These are phyloP conservation scores for Nothobranchius kuhntae DNA, from an alignment of 2,113 vertebrate genomes.

Conservation along the genomic window DNA sequence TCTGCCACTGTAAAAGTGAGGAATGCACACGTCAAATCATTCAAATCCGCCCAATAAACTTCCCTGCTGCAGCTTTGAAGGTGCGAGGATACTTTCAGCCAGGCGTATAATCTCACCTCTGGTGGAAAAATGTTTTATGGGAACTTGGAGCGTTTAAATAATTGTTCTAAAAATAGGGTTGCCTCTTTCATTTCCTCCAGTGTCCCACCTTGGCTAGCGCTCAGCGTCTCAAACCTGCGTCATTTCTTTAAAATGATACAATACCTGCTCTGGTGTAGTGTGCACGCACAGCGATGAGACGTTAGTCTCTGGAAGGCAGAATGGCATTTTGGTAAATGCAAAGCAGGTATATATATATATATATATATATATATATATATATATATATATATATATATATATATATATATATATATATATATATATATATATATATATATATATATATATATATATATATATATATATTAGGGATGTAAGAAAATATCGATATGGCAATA, in stretches of 20 bases:
- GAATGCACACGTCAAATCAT: constrained; percentile 36
- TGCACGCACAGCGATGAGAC: constrained; percentile 4
- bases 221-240: constrained; percentile 56
- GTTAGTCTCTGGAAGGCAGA: constrained; percentile 2
- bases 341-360: neutral
- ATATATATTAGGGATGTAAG: too few species aligned
- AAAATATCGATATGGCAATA: too few species aligned
- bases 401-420: too few species aligned
- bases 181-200: constrained; percentile 36
- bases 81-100: constrained; percentile 18
- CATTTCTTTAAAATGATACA: constrained; percentile 56
- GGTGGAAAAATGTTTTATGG: constrained; percentile 67
- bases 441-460: too few species aligned
- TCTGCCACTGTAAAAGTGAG: constrained; percentile 39
- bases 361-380: too few species aligned
- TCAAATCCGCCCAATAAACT: constrained; percentile 36
- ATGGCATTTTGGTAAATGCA: neutral
- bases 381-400: too few species aligned
- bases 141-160: constrained; percentile 67
- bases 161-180: constrained; percentile 73
- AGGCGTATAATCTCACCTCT: constrained; percentile 51
- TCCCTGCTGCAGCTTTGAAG: constrained; percentile 41
- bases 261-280: constrained; percentile 24
- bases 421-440: too few species aligned
- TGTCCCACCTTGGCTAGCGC: constrained; percentile 58